These are phyloP conservation scores for Drosophila repletoides DNA, from an alignment of 1,140 invertebrate species.

Conservation along the genomic window DNA sequence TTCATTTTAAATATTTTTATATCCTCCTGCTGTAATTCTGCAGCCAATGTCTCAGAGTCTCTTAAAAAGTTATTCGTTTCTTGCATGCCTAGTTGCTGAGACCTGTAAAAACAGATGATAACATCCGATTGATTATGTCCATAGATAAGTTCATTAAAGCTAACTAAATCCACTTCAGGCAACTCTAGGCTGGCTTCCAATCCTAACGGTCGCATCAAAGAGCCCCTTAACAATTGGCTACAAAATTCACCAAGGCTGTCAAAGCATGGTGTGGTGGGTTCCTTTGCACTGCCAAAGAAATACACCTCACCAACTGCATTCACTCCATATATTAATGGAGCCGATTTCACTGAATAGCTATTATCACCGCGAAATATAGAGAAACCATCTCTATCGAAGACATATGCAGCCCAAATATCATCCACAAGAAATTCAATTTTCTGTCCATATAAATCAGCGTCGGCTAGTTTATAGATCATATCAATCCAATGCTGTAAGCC, in stretches of 20 bases:
- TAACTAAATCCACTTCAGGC: conserved; percentile 8
- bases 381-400: conserved; percentile 20
- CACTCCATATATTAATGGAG: conserved; percentile 46
- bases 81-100: background rate
- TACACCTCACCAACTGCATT: conserved; percentile 19
- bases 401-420: conserved; percentile 28
- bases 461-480: conserved; percentile 35
- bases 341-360: background rate
- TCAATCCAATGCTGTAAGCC: conserved; percentile 32
- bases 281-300: conserved; percentile 31
- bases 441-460: background rate
- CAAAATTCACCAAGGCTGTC: conserved; percentile 32
- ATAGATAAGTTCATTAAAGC: conserved; percentile 38
- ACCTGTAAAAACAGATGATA: conserved; percentile 30
- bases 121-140: conserved; percentile 12
- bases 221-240: conserved; percentile 8
- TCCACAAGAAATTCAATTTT: conserved; percentile 41
- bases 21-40: conserved; percentile 26
- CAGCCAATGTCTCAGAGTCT: background rate
- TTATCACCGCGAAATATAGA: background rate
- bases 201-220: background rate
- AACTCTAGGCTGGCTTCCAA: background rate
- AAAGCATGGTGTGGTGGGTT: background rate
- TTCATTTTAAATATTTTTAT: conserved; percentile 38
- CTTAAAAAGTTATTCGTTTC: background rate